Base-by-base conservation (phyloP, 2,113 vertebrate species). In the Falco punctatus region DNA sequence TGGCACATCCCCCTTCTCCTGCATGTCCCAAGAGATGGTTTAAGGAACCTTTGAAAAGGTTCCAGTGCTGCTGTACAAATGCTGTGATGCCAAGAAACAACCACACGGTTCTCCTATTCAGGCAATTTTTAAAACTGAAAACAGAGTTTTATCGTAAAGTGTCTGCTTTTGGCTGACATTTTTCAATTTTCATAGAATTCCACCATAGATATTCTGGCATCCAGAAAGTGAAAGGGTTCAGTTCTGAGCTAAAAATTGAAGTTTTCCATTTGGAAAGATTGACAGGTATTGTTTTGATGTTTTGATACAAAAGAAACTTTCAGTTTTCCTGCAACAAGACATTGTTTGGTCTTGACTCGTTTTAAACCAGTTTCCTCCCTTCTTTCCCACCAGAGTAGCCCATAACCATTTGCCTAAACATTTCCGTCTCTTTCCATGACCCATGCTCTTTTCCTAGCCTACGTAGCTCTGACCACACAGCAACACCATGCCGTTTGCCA, bases 1-100 rank as follows among this genome's bases (percentile, higher is more conserved):
- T 28, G 46, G 96, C 58, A 95, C 32, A 11, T 69, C 82, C 28
- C 28, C 22, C n/a, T 93, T 96, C 86, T 82, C 81, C 54, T 91
- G 24, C 67, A n/a, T 69, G 77, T 90, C 97, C 92, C 75, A 91
- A 95, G 80, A 93, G 71, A 69, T 32, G 92, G 75, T 86, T 96
- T 95, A 91, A 92, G 83, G 86, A 94, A 88, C 66, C 65, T 92
- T 95, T 96, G 85, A 81, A 97, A 96, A 77, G 61, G 90, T 94
- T 94, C 80, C 92, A 80, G 26, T 32, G 64, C 64, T 79, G 57
- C 70, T 57, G 52, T 67, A 72, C 82, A 96, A 94, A 92, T 44
- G 79, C 38, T 92, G 79, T 13, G 28, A 89, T 85, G 79, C 72
- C 93, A 95, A 96, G 91, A 75, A 81, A 84, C 5, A 1, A 91